Conservation (phyloP, 2,797 vertebrate genomes). For the Pseudochaenichthys georgianus region DNA sequence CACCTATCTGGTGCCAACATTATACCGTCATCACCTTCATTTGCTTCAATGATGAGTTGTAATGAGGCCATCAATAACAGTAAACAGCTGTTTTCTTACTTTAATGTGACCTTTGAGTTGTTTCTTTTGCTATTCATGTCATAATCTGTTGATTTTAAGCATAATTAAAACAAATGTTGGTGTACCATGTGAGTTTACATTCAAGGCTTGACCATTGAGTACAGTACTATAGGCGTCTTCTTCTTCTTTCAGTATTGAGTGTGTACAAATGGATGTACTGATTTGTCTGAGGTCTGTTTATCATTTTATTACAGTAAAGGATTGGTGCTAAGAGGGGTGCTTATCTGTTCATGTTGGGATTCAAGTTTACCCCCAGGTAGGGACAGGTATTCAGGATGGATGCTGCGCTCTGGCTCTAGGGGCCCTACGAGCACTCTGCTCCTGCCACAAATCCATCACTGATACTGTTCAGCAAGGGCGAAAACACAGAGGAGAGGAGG, state of each 20-base stretch:
- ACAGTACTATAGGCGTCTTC: background rate
- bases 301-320: conserved; percentile 10
- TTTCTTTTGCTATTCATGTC: background rate
- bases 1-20: background rate
- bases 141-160: background rate
- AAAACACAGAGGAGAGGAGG: background rate
- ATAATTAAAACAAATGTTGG: background rate
- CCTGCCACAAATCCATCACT: conserved; percentile 52
- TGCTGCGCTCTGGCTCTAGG: conserved; percentile 49
- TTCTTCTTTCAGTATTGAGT: background rate
- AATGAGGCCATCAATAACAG: background rate
- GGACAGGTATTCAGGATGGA: conserved; percentile 52
- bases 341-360: conserved; percentile 40
- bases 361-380: conserved; percentile 33
- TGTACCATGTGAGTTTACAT: background rate
- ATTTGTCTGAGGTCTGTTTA: background rate
- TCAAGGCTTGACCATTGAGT: background rate
- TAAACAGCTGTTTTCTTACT: background rate
- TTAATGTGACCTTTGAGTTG: background rate
- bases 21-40: background rate
- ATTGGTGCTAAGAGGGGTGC: conserved; percentile 9
- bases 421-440: conserved; percentile 47
- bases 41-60: background rate
- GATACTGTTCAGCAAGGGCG: conserved; percentile 46
- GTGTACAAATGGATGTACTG: background rate